Base-by-base conservation (phyloP, 1,140 invertebrate species). In the Apocrypta bakeri region DNA sequence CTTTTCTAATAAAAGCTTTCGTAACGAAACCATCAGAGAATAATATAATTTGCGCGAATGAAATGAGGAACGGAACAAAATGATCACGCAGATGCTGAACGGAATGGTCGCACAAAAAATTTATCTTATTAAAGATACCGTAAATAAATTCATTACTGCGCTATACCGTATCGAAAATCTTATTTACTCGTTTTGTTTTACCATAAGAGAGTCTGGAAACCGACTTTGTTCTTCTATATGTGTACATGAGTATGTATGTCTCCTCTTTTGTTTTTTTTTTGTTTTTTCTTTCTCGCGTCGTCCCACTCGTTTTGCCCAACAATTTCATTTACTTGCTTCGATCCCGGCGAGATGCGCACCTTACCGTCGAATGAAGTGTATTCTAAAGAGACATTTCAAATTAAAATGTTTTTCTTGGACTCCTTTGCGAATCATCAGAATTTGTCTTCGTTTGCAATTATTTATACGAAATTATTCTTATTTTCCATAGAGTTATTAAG, bases 301-400 rank as follows among this genome's bases (percentile, higher is more conserved):
- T 21, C 31, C 1, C 76, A 25, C 29, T 17, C 29, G 21, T 64
- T 73, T 40, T 42, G 69, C 33, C 31, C 29, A 24, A 56, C 68
- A 80, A 64, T 80, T 80, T 80, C 69, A 80, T 80, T 80, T 80
- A 80, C 73, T 80, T 64, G 69, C 56, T 71, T 40, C 66, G 68
- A 42, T 56, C 48, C 61, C 42, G n/a, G 71, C 31, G 48, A 61
- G 33, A 37, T 71, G 68, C 78, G 72, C 79, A 69, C 27, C 61
- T 64, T 74, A n/a, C n/a, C 79, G 48, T 74, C 79, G 78, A 61
- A 42, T 8, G n/a, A n/a, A n/a, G 31, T 66, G 79, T 75, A 81
- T 75, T 75, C 79, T 71, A 81, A 2, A 9, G 33, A 37, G 75
- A 37, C 61, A 68, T 75, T 56, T 72, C 25, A 75, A 75, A 81